These are phyloP conservation scores for Microctenopoma steveboyesi DNA, from an alignment of 2,797 vertebrate genomes.

Conservation along the genomic window DNA sequence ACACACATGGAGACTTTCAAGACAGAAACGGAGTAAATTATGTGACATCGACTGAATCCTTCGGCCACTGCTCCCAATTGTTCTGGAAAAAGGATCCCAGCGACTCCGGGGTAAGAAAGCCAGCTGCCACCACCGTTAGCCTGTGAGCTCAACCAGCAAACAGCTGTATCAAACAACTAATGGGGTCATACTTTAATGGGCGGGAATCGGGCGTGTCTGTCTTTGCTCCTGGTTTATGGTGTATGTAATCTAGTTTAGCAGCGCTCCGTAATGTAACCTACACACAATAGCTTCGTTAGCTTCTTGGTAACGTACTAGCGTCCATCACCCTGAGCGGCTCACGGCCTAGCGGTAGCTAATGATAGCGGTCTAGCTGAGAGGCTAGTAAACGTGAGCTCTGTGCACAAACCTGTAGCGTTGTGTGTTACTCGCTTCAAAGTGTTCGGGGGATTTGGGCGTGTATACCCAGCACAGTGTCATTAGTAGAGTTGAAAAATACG, in stretches of 20 bases:
- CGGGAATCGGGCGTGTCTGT: background rate
- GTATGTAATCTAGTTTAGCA: background rate
- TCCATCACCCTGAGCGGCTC: constrained; percentile 61
- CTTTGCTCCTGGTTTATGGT: background rate
- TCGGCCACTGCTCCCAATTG: constrained; percentile 82
- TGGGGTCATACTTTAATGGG: background rate
- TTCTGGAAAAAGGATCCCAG: constrained; percentile 84
- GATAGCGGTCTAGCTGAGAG: constrained; percentile 39
- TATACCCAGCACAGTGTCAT: rapidly evolving
- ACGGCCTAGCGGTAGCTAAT: constrained; percentile 65
- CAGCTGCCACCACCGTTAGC: constrained; percentile 55
- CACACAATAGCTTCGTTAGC: constrained; percentile 43
- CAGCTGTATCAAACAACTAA: background rate
- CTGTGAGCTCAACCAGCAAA: constrained; percentile 29
- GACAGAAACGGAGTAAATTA: constrained; percentile 81
- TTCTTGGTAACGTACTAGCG: constrained; percentile 43
- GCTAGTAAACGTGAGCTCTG: constrained; percentile 11
- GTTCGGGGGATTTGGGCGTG: background rate
- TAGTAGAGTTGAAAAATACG: rapidly evolving
- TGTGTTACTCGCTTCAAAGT: rapidly evolving
- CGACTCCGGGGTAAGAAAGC: constrained; percentile 82
- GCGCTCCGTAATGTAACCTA: background rate
- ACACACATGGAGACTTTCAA: constrained; percentile 79
- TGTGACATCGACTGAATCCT: constrained; percentile 80
- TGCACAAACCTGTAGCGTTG: background rate